Conservation (phyloP, 2,113 vertebrate genomes). For the Ammospiza nelsoni region DNA sequence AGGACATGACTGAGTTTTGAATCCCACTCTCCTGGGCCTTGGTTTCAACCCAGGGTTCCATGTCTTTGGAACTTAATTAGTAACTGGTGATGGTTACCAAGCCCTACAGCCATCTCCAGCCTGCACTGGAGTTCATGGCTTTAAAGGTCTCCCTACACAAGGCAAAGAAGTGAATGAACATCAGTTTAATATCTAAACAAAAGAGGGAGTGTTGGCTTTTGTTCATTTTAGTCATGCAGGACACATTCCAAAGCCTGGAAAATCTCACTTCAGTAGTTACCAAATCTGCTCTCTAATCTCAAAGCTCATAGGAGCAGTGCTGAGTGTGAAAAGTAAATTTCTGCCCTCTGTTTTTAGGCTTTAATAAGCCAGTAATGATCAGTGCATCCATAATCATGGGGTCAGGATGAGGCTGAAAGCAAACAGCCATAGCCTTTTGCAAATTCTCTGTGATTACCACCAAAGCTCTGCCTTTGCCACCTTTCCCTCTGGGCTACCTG, state of each 20-base stretch:
- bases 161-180: neutral
- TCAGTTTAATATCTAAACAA: neutral
- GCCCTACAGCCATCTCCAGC: neutral
- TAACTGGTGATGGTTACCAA: neutral
- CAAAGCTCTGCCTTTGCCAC: neutral
- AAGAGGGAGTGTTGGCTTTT: neutral
- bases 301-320: neutral
- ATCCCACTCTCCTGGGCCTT: neutral
- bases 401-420: constrained; percentile 1
- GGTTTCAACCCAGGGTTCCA: neutral
- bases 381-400: neutral
- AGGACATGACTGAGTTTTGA: neutral
- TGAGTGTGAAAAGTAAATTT: neutral
- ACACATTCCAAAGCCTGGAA: neutral
- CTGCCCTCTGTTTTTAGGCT: constrained; percentile 8
- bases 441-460: neutral
- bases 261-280: neutral
- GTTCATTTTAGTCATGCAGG: neutral
- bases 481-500: neutral
- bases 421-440: neutral
- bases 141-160: neutral
- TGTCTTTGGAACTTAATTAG: neutral
- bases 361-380: constrained; percentile 26
- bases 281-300: neutral
- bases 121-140: neutral